Percentiles rank a stretch among this genome's conserved stretches.
Evolutionary conservation across 2,113 vertebrate genomes (phyloP).

Genomic region (Girardinichthys multiradiatus): DNA sequence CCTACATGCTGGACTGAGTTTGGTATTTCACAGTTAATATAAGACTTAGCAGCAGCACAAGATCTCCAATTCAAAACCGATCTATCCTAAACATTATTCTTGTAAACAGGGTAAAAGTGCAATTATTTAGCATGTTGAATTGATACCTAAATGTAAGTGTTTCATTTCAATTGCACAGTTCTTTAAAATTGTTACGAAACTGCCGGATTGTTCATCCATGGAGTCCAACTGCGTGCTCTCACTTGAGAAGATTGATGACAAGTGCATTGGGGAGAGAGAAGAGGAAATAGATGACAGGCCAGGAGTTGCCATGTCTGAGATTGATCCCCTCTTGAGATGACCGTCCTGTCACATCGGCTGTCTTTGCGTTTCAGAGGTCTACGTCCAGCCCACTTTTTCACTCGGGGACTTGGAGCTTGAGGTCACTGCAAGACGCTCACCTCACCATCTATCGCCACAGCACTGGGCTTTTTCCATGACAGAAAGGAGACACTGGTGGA

Average conservation of each 20-base stretch:
- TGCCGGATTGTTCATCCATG: neutral
- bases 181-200: slow-evolving; percentile 1
- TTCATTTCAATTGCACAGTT: neutral
- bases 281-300: slow-evolving; percentile 73
- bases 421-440: slow-evolving; percentile 78
- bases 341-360: slow-evolving; percentile 84
- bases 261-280: slow-evolving; percentile 66
- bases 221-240: neutral
- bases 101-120: neutral
- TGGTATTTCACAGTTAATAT: too few relatives aligned
- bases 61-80: too few relatives aligned
- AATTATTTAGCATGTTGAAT: neutral
- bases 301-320: slow-evolving; percentile 72
- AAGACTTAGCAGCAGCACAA: too few relatives aligned
- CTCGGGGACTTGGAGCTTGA: slow-evolving; percentile 54
- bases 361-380: slow-evolving; percentile 78
- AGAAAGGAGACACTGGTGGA: slow-evolving; percentile 80
- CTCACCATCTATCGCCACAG: slow-evolving; percentile 32
- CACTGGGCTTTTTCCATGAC: slow-evolving; percentile 77
- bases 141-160: neutral
- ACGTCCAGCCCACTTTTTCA: slow-evolving; percentile 40
- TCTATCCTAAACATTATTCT: neutral
- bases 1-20: too few relatives aligned
- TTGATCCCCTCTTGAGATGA: slow-evolving; percentile 79
- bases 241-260: slow-evolving; percentile 71